Base-by-base conservation (phyloP, 1,140 invertebrate species). In the Spodoptera litura region DNA sequence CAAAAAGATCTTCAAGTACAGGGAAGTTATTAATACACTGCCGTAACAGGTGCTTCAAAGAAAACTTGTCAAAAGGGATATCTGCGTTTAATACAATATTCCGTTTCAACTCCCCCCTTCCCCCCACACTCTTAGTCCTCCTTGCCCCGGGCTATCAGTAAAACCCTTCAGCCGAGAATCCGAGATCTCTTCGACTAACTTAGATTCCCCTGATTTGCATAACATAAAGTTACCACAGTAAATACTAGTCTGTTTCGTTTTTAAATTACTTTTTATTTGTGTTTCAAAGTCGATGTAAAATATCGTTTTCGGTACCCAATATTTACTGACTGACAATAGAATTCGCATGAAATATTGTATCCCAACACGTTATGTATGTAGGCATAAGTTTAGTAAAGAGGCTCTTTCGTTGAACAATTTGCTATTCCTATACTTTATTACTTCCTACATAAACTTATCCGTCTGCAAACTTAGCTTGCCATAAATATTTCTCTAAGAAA, bases 201-300 rank as follows among this genome's bases (percentile, higher is more conserved):
- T 81, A 78, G 70, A 75, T 70, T 78, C 53, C 53, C 73, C 49
- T 53, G 72, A 81, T 81, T 81, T 81, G 74, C 79, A 81, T 81
- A 78, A 44, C 61, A 52, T 13, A 72, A 53, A 62, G 61, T 74
- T 79, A 68, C 62, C 13, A 71, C 51, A 58, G 38, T 27, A 35
- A 62, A 27, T 56, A 52, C n/a, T 64, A 27, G 51, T 15, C 10
- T 38, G 31, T 74, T 59, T 74, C 38, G n/a, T 55, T 51, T 74
- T 62, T 27, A 38, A 56, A 62, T 78, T 44, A 64, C 61, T 64
- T 64, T 49, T 64, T 64, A 64, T 49, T 64, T 64, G n/a, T 49
- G 10, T 64, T 64, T 49, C n/a, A 64, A 64, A 20, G n/a, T 44
- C 61, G 44, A 13, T 64, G 9, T 64, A 49, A 49, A 49, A 64